phyloP scores from a whole-genome alignment of 2,888 invertebrate genomes.

The Brachypalpus laphriformis region DNA sequence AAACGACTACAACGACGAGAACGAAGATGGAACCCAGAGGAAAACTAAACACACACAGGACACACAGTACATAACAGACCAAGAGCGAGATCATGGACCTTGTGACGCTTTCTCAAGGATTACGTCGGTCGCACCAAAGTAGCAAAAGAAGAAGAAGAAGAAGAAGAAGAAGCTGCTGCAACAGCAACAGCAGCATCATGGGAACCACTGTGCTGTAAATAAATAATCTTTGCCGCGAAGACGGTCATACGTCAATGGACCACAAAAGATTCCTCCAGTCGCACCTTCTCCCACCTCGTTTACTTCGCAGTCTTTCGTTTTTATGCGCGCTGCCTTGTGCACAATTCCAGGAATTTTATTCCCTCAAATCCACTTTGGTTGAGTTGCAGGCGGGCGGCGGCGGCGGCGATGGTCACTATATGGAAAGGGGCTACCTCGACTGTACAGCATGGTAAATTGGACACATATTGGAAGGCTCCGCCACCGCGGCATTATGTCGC shows the following conservation, averaged over 20 bases:
- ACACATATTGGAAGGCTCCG: constrained; percentile 21
- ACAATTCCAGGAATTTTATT: constrained; percentile 65
- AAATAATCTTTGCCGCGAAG: constrained; percentile 68
- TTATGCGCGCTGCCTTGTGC: constrained; percentile 6
- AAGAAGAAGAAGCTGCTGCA: neutral
- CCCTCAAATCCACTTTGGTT: constrained; percentile 33
- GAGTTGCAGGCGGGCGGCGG: constrained; percentile 28
- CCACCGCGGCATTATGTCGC: constrained; percentile 49
- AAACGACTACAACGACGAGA: constrained; percentile 43
- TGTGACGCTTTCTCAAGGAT: constrained; percentile 71
- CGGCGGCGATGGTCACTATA: no score
- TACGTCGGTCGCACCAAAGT: constrained; percentile 21
- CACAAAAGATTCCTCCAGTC: constrained; percentile 66
- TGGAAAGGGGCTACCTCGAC: constrained; percentile 21
- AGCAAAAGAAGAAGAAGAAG: no score
- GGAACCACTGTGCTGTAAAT: constrained; percentile 63
- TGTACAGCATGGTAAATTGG: constrained; percentile 57
- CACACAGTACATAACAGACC: neutral
- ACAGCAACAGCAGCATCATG: constrained; percentile 53
- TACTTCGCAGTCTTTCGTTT: neutral
- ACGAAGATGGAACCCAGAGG: constrained; percentile 16
- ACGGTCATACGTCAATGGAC: constrained; percentile 74
- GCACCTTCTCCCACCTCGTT: constrained; percentile 47
- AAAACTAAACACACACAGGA: constrained; percentile 43
- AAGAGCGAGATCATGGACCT: constrained; percentile 69